Evolutionary conservation across 1,140 invertebrate genomes (phyloP).

Genomic region (Drosophila orena): DNA sequence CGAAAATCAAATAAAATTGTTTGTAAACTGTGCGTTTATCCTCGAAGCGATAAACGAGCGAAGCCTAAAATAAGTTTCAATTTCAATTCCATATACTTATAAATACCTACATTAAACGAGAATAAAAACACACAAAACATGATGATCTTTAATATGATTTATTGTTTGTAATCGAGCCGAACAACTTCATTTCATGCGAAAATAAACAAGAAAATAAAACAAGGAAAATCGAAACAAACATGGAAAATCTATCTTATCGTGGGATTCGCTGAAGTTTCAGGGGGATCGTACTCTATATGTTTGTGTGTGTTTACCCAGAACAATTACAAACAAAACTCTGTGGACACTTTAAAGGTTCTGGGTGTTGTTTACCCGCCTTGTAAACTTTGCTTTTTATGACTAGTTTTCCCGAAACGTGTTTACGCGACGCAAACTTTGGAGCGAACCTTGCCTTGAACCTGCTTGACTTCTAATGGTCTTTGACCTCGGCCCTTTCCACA

Average conservation of each 20-base stretch:
- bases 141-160: constrained; percentile 47
- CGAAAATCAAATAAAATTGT: constrained; percentile 49
- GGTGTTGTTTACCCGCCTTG: background rate
- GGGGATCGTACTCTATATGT: background rate
- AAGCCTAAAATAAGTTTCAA: constrained; percentile 47
- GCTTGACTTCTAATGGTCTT: constrained; percentile 14
- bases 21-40: constrained; percentile 34
- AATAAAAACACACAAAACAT: constrained; percentile 40
- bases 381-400: constrained; percentile 14
- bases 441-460: constrained; percentile 1
- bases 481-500: constrained; percentile 14
- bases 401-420: constrained; percentile 23
- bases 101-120: constrained; percentile 47
- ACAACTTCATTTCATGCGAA: constrained; percentile 56
- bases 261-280: background rate
- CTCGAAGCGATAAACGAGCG: constrained; percentile 29
- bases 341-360: constrained; percentile 30
- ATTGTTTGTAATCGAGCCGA: constrained; percentile 48
- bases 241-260: constrained; percentile 37
- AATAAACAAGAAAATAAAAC: constrained; percentile 44
- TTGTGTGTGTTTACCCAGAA: background rate
- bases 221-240: constrained; percentile 38
- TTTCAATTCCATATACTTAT: constrained; percentile 54
- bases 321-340: constrained; percentile 7
- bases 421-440: constrained; percentile 25